Evolutionary conservation across 1,140 invertebrate genomes (phyloP).

Genomic region (Orussus abietinus): DNA sequence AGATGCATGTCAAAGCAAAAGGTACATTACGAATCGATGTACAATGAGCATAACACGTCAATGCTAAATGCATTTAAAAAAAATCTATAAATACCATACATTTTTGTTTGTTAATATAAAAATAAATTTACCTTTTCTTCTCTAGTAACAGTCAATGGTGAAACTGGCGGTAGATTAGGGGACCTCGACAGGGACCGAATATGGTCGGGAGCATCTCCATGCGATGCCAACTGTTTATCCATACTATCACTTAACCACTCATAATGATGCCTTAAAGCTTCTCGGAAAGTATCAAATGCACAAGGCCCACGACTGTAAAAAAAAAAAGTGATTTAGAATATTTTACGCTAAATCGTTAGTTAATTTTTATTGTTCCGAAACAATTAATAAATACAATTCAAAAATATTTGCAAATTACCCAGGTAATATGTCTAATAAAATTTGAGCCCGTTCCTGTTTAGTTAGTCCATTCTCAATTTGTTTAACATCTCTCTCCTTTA

Average conservation of each 20-base stretch:
- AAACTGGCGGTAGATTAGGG: conserved; percentile 39
- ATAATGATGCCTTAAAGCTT: conserved; percentile 40
- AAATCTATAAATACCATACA: conserved; percentile 10
- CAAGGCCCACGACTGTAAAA: conserved; percentile 33
- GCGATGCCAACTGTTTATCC: conserved; percentile 26
- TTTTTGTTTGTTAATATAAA: conserved; percentile 14
- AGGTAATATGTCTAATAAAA: conserved; percentile 38
- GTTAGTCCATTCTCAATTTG: conserved; percentile 27
- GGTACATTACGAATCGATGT: conserved; percentile 1
- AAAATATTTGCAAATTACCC: conserved; percentile 21
- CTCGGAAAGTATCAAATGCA: conserved; percentile 39
- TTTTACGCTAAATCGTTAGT: background rate
- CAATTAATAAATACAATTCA: conserved; percentile 8
- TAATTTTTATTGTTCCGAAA: background rate
- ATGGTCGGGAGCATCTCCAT: conserved; percentile 13
- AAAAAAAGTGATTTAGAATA: conserved; percentile 10
- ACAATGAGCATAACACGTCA: background rate
- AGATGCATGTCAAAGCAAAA: conserved; percentile 1
- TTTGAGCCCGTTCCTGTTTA: conserved; percentile 26
- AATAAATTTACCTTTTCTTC: conserved; percentile 31
- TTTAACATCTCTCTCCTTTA: conserved; percentile 34
- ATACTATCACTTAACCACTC: conserved; percentile 40
- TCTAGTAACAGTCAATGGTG: conserved; percentile 38
- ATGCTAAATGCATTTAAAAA: conserved; percentile 1
- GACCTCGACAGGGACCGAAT: conserved; percentile 12